Evolutionary conservation across 2,888 invertebrate species (phyloP).

Genomic region (Polydrusus pterygomalis): DNA sequence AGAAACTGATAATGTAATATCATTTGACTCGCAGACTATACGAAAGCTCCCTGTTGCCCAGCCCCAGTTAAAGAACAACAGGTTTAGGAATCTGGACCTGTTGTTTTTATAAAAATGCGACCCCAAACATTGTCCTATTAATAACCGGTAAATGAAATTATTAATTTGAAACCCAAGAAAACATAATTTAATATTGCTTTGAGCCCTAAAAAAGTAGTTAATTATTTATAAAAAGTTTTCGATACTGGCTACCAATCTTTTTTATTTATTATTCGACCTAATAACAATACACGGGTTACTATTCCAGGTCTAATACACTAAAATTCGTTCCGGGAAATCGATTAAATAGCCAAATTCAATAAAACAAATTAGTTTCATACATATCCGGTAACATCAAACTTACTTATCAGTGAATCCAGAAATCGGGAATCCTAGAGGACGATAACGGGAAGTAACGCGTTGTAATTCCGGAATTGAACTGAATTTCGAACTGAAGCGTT

Average conservation of each 20-base stretch:
- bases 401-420: conserved; percentile 33
- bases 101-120: background rate
- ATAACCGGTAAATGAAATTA: no score
- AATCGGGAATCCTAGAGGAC: conserved; percentile 30
- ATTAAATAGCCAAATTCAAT: background rate
- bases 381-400: conserved; percentile 36
- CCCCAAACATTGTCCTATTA: no score
- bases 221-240: no score
- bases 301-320: background rate
- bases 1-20: no score
- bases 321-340: background rate
- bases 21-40: no score
- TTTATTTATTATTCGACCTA: background rate
- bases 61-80: background rate
- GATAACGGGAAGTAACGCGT: conserved; percentile 30
- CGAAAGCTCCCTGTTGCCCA: no score
- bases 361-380: background rate
- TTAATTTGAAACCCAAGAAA: no score
- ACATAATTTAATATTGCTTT: no score
- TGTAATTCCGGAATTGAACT: conserved; percentile 41
- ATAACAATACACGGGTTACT: background rate
- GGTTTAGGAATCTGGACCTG: background rate
- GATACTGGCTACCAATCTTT: no score
- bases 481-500: conserved; percentile 33
- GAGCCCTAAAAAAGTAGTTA: no score